These are phyloP conservation scores for Nasonia giraulti DNA, from an alignment of 1,140 invertebrate species.

Conservation along the genomic window DNA sequence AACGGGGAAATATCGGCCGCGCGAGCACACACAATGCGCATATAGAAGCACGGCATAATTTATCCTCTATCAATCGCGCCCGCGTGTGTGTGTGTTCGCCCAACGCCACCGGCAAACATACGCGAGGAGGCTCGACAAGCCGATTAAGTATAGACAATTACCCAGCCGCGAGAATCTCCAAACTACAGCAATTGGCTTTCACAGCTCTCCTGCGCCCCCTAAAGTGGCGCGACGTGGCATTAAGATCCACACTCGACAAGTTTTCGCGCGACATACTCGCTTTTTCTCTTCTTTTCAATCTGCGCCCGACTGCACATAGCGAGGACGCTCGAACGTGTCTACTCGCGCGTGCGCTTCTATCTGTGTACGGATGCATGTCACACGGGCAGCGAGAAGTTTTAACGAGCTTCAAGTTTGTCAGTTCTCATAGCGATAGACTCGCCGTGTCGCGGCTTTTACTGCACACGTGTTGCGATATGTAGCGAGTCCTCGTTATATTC, in stretches of 20 bases:
- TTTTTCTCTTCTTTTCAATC: background rate
- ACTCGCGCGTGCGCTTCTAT: background rate
- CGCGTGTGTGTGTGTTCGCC: no score
- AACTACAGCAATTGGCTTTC: conserved; percentile 31
- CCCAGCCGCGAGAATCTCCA: background rate
- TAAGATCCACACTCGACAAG: background rate
- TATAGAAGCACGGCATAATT: background rate
- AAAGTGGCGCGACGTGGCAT: background rate
- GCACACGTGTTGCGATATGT: background rate
- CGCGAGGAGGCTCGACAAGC: background rate
- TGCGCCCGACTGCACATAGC: background rate
- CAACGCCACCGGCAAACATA: background rate
- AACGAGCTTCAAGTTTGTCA: conserved; percentile 58
- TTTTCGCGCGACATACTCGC: background rate
- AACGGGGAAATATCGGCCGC: background rate
- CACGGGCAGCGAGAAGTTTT: conserved; percentile 56
- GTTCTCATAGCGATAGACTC: conserved; percentile 9
- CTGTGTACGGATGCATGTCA: background rate
- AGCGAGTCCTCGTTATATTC: conserved; percentile 14
- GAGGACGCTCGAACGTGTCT: background rate
- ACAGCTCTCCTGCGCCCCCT: background rate
- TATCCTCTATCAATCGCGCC: conserved; percentile 7
- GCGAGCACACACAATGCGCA: background rate
- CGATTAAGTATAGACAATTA: conserved; percentile 24
- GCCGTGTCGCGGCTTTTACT: conserved; percentile 17